Evolutionary conservation across 2,888 invertebrate genomes (phyloP).

Genomic region (Axea sp.): DNA sequence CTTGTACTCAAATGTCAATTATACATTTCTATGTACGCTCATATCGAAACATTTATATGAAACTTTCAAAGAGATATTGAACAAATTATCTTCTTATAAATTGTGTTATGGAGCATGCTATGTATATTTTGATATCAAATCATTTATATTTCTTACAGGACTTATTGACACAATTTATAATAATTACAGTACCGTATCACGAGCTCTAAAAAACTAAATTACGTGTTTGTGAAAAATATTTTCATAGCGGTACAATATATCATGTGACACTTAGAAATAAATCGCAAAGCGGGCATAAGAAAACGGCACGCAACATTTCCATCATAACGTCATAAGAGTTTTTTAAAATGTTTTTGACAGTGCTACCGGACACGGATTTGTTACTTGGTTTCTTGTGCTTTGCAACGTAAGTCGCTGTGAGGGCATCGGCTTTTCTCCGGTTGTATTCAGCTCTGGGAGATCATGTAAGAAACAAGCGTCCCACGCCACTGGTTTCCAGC

Average conservation of each 20-base stretch:
- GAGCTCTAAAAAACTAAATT: slow-evolving; percentile 13
- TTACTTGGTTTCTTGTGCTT: slow-evolving; percentile 29
- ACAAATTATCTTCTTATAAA: too few species aligned
- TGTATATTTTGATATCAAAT: too few species aligned
- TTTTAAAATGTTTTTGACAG: slow-evolving; percentile 33
- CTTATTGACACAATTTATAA: too few species aligned
- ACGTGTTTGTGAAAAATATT: slow-evolving; percentile 25
- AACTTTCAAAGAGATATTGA: too few species aligned
- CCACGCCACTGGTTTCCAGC: slow-evolving; percentile 77
- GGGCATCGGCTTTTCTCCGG: slow-evolving; percentile 66
- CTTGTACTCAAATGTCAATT: too few species aligned
- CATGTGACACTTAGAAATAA: slow-evolving; percentile 33
- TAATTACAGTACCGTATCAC: slow-evolving; percentile 10
- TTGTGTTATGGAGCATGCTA: too few species aligned
- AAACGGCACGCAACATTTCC: slow-evolving; percentile 44
- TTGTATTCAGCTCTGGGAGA: slow-evolving; percentile 38
- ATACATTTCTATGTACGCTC: too few species aligned
- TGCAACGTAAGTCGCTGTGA: slow-evolving; percentile 51
- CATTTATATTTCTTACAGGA: too few species aligned
- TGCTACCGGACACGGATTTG: slow-evolving; percentile 39
- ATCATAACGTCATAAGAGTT: slow-evolving; percentile 38
- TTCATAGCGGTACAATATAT: slow-evolving; percentile 28
- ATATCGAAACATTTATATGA: too few species aligned
- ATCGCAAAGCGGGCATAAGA: slow-evolving; percentile 20
- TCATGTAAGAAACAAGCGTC: slow-evolving; percentile 55